These are phyloP conservation scores for Halcyon malimbica DNA, from an alignment of 2,113 vertebrate species.

Conservation along the genomic window DNA sequence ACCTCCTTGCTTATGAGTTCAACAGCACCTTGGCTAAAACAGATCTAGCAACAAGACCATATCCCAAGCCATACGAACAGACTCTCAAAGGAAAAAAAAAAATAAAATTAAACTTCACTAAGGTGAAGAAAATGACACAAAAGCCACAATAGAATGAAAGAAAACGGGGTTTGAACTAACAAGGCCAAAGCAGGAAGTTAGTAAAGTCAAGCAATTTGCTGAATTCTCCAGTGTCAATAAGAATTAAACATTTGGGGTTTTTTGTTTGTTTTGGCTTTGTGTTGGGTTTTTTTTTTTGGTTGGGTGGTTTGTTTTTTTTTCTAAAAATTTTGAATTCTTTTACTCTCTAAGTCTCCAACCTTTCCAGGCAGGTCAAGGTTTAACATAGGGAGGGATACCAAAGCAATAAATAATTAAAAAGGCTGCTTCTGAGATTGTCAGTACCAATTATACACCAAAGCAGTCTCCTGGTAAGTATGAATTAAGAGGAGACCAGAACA, in stretches of 20 bases:
- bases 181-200: not conserved
- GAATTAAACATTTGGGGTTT: not conserved
- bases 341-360: not conserved
- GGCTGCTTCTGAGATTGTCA: not conserved
- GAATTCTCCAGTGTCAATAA: not conserved
- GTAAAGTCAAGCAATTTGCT: not conserved
- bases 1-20: not conserved
- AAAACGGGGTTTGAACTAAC: not conserved
- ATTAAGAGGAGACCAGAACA: not conserved
- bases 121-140: not conserved
- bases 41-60: not conserved
- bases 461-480: not conserved
- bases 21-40: not conserved
- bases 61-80: not conserved
- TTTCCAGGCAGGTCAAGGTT: not conserved
- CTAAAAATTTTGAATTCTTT: not conserved
- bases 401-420: not conserved
- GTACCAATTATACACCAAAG: not conserved
- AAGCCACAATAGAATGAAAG: not conserved
- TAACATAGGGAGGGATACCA: not conserved
- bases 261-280: not conserved
- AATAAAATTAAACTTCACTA: not conserved
- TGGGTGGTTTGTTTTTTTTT: not conserved
- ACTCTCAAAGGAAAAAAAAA: not conserved
- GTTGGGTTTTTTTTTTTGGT: too few species aligned